A percentile compares a stretch with the other conserved stretches of the same genome.
Conservation (phyloP, 2,888 invertebrate genomes). For the Galeruca laticollis region DNA sequence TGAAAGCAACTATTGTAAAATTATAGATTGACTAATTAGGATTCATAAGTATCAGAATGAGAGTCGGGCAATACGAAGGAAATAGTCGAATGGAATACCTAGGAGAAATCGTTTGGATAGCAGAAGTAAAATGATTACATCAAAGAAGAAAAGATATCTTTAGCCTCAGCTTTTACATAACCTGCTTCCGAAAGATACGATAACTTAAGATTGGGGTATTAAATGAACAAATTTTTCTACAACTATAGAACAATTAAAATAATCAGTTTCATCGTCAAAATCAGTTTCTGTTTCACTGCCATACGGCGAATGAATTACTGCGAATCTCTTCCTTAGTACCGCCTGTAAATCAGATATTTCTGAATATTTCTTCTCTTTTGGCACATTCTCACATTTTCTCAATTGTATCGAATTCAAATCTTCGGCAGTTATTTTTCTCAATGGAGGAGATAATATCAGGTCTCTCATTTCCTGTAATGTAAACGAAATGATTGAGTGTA, state of each 20-base stretch:
- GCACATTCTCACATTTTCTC: constrained; percentile 39
- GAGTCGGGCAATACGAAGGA: too few species aligned
- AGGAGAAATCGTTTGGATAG: too few species aligned
- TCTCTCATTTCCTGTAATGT: constrained; percentile 3
- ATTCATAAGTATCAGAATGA: too few species aligned
- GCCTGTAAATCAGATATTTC: constrained; percentile 54
- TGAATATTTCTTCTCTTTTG: constrained; percentile 43
- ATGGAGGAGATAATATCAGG: constrained; percentile 32
- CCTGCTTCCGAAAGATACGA: neutral
- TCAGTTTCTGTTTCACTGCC: constrained; percentile 19
- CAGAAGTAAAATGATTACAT: too few species aligned
- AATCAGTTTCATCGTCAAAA: constrained; percentile 11
- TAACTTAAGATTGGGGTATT: neutral
- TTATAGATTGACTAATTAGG: too few species aligned
- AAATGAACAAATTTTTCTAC: constrained; percentile 14
- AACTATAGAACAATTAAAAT: constrained; percentile 15
- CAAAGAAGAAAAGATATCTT: too few species aligned
- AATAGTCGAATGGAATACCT: too few species aligned
- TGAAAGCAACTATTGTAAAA: too few species aligned
- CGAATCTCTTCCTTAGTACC: constrained; percentile 54
- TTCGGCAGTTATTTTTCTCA: constrained; percentile 37
- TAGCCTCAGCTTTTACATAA: too few species aligned
- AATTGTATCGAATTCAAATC: constrained; percentile 44
- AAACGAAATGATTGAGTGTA: neutral
- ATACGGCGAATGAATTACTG: constrained; percentile 56